Base-by-base conservation (phyloP, 1,140 invertebrate species). In the Oryzaephilus surinamensis region DNA sequence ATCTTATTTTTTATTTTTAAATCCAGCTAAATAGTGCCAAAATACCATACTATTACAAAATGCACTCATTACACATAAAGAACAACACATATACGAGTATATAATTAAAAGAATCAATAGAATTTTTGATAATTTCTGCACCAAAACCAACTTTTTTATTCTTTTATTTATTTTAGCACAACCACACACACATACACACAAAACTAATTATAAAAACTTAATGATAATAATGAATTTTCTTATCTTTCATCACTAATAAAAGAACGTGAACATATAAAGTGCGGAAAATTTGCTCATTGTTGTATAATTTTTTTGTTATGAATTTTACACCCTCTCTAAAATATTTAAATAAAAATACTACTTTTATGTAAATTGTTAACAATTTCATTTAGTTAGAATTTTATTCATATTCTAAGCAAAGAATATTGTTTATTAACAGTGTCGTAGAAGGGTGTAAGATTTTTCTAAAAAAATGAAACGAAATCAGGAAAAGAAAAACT, bases 291-390 rank as follows among this genome's bases (percentile, higher is more conserved):
- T 54, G 49, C 53, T 54, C 53, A 55, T 46, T 51, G 48, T 55
- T 55, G 46, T 52, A 45, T 44, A 48, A 38, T 48, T n/a, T n/a
- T n/a, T n/a, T 50, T 50, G 48, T 50, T 45, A 41, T n/a, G 45
- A 43, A 41, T 45, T 40, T 42, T 40, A 35, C 39, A 32, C 45
- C 36, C 35, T 46, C 35, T 23, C 35, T 36, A 35, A 33, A 38
- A 38, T 32, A 28, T 29, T 46, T 17, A 3, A 24, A 27, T 41
- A 37, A 29, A 24, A 31, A 33, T 37, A 27, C 19, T 35, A 17
- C 27, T 32, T 36, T 43, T 43, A 43, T 38, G 35, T 33, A 16
- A 31, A 16, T 14, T 30, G 12, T 38, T 30, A 30, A 12, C 8
- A 12, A 38, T 16, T 20, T 10, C 18, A 38, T 29, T 30, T 43